phyloP scores from a whole-genome alignment of 2,888 invertebrate species.

The Cerastis leucographa region DNA sequence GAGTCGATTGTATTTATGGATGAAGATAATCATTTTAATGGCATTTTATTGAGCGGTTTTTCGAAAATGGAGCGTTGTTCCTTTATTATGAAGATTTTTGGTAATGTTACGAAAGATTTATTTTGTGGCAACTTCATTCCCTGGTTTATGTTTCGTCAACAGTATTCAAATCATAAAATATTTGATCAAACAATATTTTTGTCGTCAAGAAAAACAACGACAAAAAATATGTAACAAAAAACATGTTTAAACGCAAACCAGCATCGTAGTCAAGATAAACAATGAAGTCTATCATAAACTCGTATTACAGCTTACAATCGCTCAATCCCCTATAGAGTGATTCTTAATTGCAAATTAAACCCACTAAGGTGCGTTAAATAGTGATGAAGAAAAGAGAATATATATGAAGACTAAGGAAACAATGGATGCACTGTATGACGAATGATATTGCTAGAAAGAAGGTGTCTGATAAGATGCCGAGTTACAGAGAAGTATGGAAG shows the following conservation, averaged over 20 bases:
- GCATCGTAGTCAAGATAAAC: neutral
- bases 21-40: conserved; percentile 56
- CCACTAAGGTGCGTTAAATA: neutral
- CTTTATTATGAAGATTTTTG: conserved; percentile 16
- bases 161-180: neutral
- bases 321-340: neutral
- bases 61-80: conserved; percentile 29
- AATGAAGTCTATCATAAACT: neutral
- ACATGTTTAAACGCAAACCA: neutral
- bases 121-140: conserved; percentile 3
- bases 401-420: neutral
- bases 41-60: conserved; percentile 45
- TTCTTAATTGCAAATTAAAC: conserved; percentile 11
- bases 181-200: no score
- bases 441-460: neutral
- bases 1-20: conserved; percentile 56
- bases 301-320: neutral
- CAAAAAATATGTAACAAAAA: no score
- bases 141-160: conserved; percentile 7
- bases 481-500: neutral
- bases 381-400: neutral
- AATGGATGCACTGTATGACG: neutral
- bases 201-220: no score
- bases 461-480: neutral
- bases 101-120: conserved; percentile 27